These are phyloP conservation scores for Cydia strobilella DNA, from an alignment of 1,140 invertebrate species.

Conservation along the genomic window DNA sequence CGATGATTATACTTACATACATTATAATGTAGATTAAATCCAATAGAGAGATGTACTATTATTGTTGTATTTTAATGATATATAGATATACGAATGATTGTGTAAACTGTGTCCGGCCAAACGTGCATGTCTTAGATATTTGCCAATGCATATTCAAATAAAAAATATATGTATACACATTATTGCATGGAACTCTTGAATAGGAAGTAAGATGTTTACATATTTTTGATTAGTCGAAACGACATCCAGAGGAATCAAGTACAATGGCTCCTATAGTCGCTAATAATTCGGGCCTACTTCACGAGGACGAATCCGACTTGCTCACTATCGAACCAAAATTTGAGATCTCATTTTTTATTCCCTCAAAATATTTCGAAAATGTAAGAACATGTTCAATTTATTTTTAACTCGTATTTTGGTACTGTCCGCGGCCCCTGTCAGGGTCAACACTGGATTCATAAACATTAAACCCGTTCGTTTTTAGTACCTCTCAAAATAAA, in stretches of 20 bases:
- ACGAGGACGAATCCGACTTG: slow-evolving; percentile 61
- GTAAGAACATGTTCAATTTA: slow-evolving; percentile 36
- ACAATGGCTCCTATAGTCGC: slow-evolving; percentile 60
- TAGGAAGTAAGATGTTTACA: slow-evolving; percentile 40
- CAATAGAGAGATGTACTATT: slow-evolving; percentile 73
- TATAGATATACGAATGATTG: slow-evolving; percentile 67
- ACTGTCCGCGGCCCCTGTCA: slow-evolving; percentile 28
- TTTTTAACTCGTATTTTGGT: slow-evolving; percentile 41
- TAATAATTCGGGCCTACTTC: slow-evolving; percentile 45
- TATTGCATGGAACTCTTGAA: slow-evolving; percentile 53
- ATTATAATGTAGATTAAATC: slow-evolving; percentile 70
- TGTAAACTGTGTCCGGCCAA: slow-evolving; percentile 73
- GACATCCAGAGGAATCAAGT: slow-evolving; percentile 58
- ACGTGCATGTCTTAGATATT: slow-evolving; percentile 63
- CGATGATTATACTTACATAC: slow-evolving; percentile 69
- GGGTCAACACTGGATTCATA: slow-evolving; percentile 17
- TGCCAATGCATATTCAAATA: slow-evolving; percentile 61
- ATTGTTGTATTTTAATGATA: slow-evolving; percentile 75
- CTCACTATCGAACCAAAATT: slow-evolving; percentile 76
- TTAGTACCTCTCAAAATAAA: too few species aligned
- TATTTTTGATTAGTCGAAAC: slow-evolving; percentile 44
- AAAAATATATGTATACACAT: slow-evolving; percentile 56
- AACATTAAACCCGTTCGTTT: background rate
- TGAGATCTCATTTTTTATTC: slow-evolving; percentile 71
- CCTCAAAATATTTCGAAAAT: slow-evolving; percentile 42